phyloP scores from a whole-genome alignment of 2,113 vertebrate genomes.

The Clarias magur region DNA sequence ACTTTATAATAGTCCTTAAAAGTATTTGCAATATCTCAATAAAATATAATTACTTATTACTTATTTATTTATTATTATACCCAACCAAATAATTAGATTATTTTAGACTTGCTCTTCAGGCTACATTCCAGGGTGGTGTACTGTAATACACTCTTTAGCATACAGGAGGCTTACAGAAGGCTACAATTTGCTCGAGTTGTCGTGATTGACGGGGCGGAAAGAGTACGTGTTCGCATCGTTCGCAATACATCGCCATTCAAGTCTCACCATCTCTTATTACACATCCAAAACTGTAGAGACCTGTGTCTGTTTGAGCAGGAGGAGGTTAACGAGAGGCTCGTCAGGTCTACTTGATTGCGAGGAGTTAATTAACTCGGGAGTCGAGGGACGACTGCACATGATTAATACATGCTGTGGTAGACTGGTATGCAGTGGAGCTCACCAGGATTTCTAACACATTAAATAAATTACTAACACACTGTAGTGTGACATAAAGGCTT shows the following conservation, averaged over 20 bases:
- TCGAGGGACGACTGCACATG: constrained; percentile 56
- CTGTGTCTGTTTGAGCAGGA: constrained; percentile 5
- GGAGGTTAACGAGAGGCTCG: neutral
- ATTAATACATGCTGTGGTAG: constrained; percentile 68
- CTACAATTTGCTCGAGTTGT: neutral
- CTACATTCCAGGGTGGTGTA: neutral
- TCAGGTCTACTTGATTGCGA: constrained; percentile 62
- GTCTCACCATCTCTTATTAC: neutral
- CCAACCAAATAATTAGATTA: neutral
- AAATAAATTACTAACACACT: constrained; percentile 65
- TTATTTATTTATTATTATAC: neutral
- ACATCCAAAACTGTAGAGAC: neutral
- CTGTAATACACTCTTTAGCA: neutral
- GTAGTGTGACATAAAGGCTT: neutral
- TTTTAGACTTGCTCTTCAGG: neutral
- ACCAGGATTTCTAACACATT: constrained; percentile 52
- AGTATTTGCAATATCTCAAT: too few relatives aligned
- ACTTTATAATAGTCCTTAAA: too few relatives aligned
- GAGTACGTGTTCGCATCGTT: neutral
- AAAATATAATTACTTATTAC: neutral
- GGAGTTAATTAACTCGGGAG: constrained; percentile 73
- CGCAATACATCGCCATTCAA: neutral
- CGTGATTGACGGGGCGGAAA: neutral
- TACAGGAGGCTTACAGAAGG: neutral
- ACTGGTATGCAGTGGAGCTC: constrained; percentile 57